Base-by-base conservation (phyloP, 1,140 invertebrate genomes). In the Drosophila leontia region DNA sequence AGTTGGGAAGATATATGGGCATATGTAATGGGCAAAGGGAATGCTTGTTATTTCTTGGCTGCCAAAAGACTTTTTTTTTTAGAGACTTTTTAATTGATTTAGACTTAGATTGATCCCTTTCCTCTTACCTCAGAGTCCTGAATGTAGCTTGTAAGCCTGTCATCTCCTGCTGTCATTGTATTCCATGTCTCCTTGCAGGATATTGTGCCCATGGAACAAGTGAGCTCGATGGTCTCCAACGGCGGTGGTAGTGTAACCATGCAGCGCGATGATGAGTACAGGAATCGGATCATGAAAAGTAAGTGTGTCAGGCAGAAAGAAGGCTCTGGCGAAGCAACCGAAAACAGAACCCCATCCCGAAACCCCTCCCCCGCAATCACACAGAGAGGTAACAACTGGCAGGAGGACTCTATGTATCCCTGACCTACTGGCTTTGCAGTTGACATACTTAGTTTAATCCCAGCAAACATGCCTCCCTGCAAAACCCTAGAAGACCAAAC, bases 231-330 rank as follows among this genome's bases (percentile, higher is more conserved):
- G 90, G 91, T 92, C 68, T 92, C 91, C 72, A 92, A 92, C 63
- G 91, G 91, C 13, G 91, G 91, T 48, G 91, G 91, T 57, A 92
- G 91, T 55, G 90, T 91, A 13, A 83, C 90, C 62, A 92, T 92
- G 91, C 91, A 92, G 80, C 91, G 91, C 77, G 91, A 92, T 67
- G 91, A 92, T 83, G 91, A 92, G 75, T 92, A 92, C 81, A 88
- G 91, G 60, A 92, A 92, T 86, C 91, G 91, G 70, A 92, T 92
- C 75, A 92, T 92, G 90, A 91, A 92, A 86, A 92, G 91, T 92
- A 91, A 92, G 91, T 92, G 77, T 88, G 78, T 85, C 81, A 82
- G 65, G 17, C 51, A 41, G 64, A 29, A 32, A 51, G 37, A 29
- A 29, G 26, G 26, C 26, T 29, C 51, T 17, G 60, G 11, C 62